Base-by-base conservation (phyloP, 2,797 vertebrate genomes). In the Decapterus maruadsi region DNA sequence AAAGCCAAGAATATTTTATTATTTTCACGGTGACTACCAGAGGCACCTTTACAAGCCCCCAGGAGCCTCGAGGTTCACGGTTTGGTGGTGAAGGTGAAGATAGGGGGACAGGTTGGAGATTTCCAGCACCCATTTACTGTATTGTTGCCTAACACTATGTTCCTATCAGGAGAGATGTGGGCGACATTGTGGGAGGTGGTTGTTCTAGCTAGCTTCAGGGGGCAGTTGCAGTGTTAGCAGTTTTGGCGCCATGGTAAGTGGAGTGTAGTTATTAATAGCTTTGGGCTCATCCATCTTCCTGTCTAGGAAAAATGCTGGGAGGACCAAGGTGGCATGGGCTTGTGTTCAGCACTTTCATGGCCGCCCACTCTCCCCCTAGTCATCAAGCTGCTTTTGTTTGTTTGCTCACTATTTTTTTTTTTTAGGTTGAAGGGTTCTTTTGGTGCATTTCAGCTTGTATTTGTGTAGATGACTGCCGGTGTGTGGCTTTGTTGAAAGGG, bases 231-330 rank as follows among this genome's bases (percentile, higher is more conserved):
- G 87, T 90, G 91, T 92, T 92, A 90, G 93, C 91, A 88, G 88
- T 93, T 93, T 92, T 91, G 87, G 90, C 80, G 81, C 86, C 86
- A 87, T 90, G 90, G 90, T 93, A 92, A 94, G 93, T 93, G 90
- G 88, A 92, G 86, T 92, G 88, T 85, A 87, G 88, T 93, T 94
- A 94, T 95, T 94, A 94, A 94, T 94, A 94, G 93, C 90, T 87
- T 87, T 90, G 85, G 86, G 90, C 78, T 90, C 90, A 93, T 94
- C 91, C 90, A 93, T 94, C 91, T 93, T 93, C 91, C 90, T 94
- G 93, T 92, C 93, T 90, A 77, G 86, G 86, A 84, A 90, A 87
- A 90, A 92, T 83, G 84, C 88, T 92, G 79, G 87, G 85, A 91
- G 89, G 85, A 91, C 85, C 85, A 87, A 91, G 90, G 90, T 92